Percentiles rank a stretch among this genome's conserved stretches.
Evolutionary conservation across 2,113 vertebrate genomes (phyloP).

Genomic region (Macquaria ambigua): DNA sequence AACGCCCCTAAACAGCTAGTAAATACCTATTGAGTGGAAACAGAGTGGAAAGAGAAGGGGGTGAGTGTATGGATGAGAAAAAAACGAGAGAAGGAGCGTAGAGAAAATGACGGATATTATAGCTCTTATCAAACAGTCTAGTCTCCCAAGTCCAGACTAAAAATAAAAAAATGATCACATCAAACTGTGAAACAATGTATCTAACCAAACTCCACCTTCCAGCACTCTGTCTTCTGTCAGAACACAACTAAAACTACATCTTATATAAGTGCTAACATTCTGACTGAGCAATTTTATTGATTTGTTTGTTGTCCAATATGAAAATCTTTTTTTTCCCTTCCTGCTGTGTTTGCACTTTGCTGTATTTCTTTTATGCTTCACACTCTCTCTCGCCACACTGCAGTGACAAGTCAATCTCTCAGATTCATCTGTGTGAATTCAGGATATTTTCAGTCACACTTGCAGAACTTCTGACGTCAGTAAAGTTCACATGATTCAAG

Average conservation of each 20-base stretch:
- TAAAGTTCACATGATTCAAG: neutral
- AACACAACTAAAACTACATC: neutral
- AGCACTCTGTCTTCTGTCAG: neutral
- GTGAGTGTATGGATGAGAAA: slow-evolving; percentile 10
- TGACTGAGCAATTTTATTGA: slow-evolving; percentile 52
- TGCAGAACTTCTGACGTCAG: slow-evolving; percentile 2
- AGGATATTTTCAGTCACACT: neutral
- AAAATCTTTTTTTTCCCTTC: slow-evolving; percentile 30
- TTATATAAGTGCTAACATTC: neutral
- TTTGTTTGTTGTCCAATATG: slow-evolving; percentile 50
- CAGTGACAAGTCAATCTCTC: slow-evolving; percentile 18
- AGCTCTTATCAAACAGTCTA: slow-evolving; percentile 2
- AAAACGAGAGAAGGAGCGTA: neutral
- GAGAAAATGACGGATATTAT: neutral
- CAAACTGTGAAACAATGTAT: neutral
- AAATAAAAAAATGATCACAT: neutral
- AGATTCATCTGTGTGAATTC: neutral
- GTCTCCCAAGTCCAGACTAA: neutral
- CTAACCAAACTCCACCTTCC: neutral
- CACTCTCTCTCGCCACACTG: neutral
- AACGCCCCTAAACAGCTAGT: slow-evolving; percentile 34
- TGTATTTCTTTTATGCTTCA: slow-evolving; percentile 15
- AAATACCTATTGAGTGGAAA: slow-evolving; percentile 46
- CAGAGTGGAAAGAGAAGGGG: neutral
- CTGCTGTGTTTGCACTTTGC: slow-evolving; percentile 49